These are phyloP conservation scores for Danaus plexippus DNA, from an alignment of 1,140 invertebrate species.

Conservation along the genomic window DNA sequence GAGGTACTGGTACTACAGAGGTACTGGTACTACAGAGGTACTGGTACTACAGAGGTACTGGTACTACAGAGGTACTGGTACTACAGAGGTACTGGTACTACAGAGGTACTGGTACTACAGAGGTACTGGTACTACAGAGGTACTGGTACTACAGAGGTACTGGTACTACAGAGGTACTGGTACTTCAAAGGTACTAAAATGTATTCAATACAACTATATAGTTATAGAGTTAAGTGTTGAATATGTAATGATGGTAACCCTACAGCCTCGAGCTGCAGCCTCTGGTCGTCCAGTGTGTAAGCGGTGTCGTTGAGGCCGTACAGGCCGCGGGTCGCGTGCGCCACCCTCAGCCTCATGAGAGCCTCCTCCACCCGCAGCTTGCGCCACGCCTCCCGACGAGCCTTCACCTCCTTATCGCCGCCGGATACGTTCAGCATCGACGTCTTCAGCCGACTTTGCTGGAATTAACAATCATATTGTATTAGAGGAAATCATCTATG, in stretches of 20 bases:
- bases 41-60: no score
- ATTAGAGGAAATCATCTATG: no score
- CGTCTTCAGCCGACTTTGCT: slow-evolving; percentile 58
- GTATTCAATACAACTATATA: no score
- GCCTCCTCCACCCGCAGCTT: slow-evolving; percentile 76
- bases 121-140: no score
- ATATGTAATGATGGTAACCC: neutral
- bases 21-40: no score
- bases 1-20: no score
- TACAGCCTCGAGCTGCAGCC: slow-evolving; percentile 49
- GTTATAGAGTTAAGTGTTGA: neutral
- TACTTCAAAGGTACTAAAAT: no score
- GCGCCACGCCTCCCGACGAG: slow-evolving; percentile 57
- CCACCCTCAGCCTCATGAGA: slow-evolving; percentile 73
- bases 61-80: no score
- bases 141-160: no score
- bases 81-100: no score
- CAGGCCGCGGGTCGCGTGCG: slow-evolving; percentile 72
- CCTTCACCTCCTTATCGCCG: slow-evolving; percentile 66
- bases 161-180: no score
- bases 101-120: no score
- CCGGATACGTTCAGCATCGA: slow-evolving; percentile 69
- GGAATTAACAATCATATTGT: slow-evolving; percentile 8
- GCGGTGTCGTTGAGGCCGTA: slow-evolving; percentile 72
- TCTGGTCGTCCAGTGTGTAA: slow-evolving; percentile 53